phyloP scores from a whole-genome alignment of 2,797 vertebrate genomes.

The Anas georgica region DNA sequence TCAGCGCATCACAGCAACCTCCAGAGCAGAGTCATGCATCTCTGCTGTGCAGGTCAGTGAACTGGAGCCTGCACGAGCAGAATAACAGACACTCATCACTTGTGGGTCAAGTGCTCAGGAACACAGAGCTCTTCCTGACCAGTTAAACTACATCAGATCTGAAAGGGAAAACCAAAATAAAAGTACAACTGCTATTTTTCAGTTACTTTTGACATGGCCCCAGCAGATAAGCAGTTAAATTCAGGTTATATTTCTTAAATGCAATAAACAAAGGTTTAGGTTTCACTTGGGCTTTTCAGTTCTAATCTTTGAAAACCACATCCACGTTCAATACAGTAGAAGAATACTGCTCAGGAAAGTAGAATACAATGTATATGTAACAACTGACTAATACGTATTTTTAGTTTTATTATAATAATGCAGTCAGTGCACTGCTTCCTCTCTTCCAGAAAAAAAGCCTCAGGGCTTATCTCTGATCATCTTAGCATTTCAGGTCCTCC shows the following conservation, averaged over 20 bases:
- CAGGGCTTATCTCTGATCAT: constrained; percentile 60
- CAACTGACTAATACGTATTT: constrained; percentile 16
- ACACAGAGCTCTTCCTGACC: background rate
- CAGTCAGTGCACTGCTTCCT: constrained; percentile 30
- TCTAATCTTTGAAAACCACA: background rate
- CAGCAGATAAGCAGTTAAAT: background rate
- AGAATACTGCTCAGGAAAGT: background rate
- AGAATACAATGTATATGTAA: constrained; percentile 7
- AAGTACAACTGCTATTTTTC: background rate
- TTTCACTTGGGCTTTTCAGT: background rate
- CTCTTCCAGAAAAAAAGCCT: background rate
- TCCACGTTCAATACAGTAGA: background rate
- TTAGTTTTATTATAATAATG: constrained; percentile 49
- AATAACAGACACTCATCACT: background rate
- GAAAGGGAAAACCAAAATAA: background rate
- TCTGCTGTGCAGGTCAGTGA: background rate
- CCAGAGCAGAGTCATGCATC: background rate
- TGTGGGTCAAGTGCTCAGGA: background rate
- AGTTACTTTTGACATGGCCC: accelerated
- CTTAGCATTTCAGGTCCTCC: constrained; percentile 21
- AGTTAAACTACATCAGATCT: background rate
- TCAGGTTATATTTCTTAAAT: background rate
- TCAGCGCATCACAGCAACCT: background rate
- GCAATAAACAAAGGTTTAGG: background rate
- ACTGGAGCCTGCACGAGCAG: background rate